Evolutionary conservation across 2,888 invertebrate species (phyloP).

Genomic region (Idaea biselata): DNA sequence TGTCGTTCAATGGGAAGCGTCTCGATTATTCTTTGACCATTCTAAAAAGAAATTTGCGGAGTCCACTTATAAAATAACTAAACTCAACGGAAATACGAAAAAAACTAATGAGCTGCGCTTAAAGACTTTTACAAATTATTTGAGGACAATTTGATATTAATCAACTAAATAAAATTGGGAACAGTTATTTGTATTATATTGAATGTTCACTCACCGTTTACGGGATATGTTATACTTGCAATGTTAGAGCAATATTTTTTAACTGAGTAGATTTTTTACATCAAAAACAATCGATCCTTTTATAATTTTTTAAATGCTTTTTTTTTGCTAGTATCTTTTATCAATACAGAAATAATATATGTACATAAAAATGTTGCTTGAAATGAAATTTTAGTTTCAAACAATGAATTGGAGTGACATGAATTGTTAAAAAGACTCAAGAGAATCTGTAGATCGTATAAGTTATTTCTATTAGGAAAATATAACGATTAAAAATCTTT

Average conservation of each 20-base stretch:
- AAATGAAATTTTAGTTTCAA: neutral
- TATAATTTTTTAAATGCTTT: neutral
- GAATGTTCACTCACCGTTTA: constrained; percentile 43
- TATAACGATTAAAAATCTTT: neutral
- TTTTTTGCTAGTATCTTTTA: neutral
- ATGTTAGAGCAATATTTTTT: constrained; percentile 37
- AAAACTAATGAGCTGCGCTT: too few relatives aligned
- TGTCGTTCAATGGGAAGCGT: too few relatives aligned
- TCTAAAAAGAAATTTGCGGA: too few relatives aligned
- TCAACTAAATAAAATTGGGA: neutral
- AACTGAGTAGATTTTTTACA: constrained; percentile 6
- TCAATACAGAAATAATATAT: neutral
- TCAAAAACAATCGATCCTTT: neutral
- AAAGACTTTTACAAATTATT: neutral
- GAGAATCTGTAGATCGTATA: neutral
- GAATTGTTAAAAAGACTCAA: neutral
- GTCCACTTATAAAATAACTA: too few relatives aligned
- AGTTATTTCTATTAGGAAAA: neutral
- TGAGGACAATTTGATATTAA: neutral
- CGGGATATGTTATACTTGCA: constrained; percentile 31
- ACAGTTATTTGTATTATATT: constrained; percentile 21
- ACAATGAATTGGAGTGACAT: neutral
- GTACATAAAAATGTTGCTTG: neutral
- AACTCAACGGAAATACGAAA: too few relatives aligned
- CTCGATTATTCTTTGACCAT: too few relatives aligned